These are phyloP conservation scores for Epizoanthus ramosus DNA, from an alignment of 92 coral and sea anemone genomes.

Conservation along the genomic window DNA sequence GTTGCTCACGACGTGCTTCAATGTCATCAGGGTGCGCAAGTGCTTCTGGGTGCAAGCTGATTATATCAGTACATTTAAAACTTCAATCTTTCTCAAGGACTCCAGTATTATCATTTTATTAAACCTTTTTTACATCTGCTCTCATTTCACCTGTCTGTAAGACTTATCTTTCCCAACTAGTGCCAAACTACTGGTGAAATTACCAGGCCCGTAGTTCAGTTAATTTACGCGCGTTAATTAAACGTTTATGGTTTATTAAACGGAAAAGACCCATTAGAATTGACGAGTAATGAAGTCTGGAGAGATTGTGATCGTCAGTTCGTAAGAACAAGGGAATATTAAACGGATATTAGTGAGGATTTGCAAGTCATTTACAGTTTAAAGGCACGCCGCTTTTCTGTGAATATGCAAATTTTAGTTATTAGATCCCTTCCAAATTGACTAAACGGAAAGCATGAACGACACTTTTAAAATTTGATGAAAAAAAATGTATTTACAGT, in stretches of 20 bases:
- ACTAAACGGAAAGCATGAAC: neutral
- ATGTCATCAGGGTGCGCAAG: neutral
- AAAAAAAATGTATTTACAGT: neutral
- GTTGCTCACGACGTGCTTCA: neutral
- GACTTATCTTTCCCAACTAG: constrained; percentile 26
- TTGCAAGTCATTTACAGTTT: constrained; percentile 39
- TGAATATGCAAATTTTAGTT: constrained; percentile 1
- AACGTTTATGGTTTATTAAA: constrained; percentile 39
- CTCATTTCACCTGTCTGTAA: constrained; percentile 18
- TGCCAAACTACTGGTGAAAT: constrained; percentile 16
- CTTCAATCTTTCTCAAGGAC: neutral
- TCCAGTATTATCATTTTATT: neutral
- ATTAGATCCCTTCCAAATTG: constrained; percentile 19
- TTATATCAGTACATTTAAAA: neutral
- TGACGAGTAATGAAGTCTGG: constrained; percentile 44
- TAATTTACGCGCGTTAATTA: constrained; percentile 42
- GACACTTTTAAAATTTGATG: neutral
- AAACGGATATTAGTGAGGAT: constrained; percentile 40
- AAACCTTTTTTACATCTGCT: constrained; percentile 10
- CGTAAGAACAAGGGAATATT: constrained; percentile 31
- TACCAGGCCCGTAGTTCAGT: constrained; percentile 36
- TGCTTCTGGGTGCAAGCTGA: neutral
- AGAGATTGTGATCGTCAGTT: constrained; percentile 37
- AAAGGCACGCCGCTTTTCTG: constrained; percentile 43
- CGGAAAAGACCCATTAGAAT: constrained; percentile 34